phyloP scores from a whole-genome alignment of 2,888 invertebrate genomes.

The Limnephilus marmoratus region DNA sequence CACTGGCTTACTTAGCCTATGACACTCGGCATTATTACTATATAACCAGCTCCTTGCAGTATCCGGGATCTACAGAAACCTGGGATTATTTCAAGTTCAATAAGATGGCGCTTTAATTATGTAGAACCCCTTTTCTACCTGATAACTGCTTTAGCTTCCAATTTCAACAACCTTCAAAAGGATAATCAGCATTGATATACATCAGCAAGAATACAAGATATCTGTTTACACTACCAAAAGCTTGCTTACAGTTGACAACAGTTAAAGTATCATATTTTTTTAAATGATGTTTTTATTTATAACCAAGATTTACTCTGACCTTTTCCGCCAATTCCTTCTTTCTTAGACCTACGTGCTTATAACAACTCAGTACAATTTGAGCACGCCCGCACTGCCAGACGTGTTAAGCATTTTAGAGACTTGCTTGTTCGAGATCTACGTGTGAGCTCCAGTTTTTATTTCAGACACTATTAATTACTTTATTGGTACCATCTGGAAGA shows the following conservation, averaged over 20 bases:
- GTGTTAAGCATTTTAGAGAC: not conserved
- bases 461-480: not conserved
- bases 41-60: no score
- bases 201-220: not conserved
- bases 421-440: not conserved
- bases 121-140: not conserved
- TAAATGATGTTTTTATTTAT: not conserved
- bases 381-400: not conserved
- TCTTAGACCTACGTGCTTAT: not conserved
- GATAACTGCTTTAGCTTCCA: not conserved
- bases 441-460: not conserved
- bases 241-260: not conserved
- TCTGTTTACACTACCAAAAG: not conserved
- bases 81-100: not conserved
- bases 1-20: not conserved
- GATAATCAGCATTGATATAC: no score
- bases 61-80: not conserved
- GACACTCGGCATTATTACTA: no score
- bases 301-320: no score
- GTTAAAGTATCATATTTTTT: not conserved
- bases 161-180: not conserved
- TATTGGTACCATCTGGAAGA: not conserved
- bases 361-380: not conserved
- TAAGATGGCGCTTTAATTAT: not conserved
- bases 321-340: not conserved